These are phyloP conservation scores for Aspidapion aeneum DNA, from an alignment of 2,888 invertebrate species.

Conservation along the genomic window DNA sequence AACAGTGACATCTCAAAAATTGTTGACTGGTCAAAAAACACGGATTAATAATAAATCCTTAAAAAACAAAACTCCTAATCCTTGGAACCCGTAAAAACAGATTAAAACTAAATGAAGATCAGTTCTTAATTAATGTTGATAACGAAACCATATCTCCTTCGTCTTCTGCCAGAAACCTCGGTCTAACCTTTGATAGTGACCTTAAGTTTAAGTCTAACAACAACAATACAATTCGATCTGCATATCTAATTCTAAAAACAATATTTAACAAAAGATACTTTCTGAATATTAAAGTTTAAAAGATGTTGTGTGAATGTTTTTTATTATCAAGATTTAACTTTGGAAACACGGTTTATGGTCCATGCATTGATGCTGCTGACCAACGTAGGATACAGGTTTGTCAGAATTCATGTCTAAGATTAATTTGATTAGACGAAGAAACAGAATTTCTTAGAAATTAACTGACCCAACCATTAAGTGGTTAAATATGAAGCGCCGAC, in stretches of 20 bases:
- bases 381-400: too few relatives aligned
- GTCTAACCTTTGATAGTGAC: neutral
- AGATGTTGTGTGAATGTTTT: neutral
- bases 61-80: neutral
- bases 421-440: neutral
- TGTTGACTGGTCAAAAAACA: neutral
- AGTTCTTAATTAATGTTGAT: neutral
- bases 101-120: neutral
- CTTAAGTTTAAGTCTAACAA: neutral
- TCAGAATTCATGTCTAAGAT: neutral
- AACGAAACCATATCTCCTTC: neutral
- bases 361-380: too few relatives aligned
- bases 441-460: neutral
- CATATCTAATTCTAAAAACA: neutral
- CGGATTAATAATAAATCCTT: neutral
- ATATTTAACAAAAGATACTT: neutral
- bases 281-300: neutral
- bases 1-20: neutral
- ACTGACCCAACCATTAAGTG: neutral
- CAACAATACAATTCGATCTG: neutral
- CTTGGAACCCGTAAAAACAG: neutral
- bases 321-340: neutral
- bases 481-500: neutral
- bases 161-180: neutral
- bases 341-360: neutral